Base-by-base conservation (phyloP, 1,140 invertebrate genomes). In the Dreissena polymorpha region DNA sequence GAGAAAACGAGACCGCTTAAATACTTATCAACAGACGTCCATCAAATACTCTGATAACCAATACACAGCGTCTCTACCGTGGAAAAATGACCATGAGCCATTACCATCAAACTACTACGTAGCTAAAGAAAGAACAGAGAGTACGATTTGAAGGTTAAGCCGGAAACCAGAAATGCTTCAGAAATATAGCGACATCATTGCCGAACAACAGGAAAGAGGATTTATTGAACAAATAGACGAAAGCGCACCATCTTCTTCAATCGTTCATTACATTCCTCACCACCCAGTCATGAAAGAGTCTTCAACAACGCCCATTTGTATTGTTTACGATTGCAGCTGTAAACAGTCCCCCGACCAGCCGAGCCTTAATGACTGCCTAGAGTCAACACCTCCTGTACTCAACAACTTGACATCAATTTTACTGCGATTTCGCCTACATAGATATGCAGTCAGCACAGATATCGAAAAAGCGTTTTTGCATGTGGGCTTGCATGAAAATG, bases 41-140 rank as follows among this genome's bases (percentile, higher is more conserved):
- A 83, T 71, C 10, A 55, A 68, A 23, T 68, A 83, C 18, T 77
- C 72, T 23, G 65, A 25, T n/a, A 75, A 83, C 49, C 70, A 73
- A 18, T 51, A 73, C 39, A 39, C 21, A 18, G 70, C 50, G 18
- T 51, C 49, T n/a, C 53, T 73, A 39, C 70, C 70, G 39, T 39
- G 39, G 39, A 39, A 39, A 39, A 39, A 39, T 8, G 39, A 39
- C 2, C 39, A 39, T 39, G 39, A 39, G 39, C 39, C 39, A 8
- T 39, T 39, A 39, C 39, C 39, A 39, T 39, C 39, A 2, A 39
- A 39, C 39, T 39, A 39, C 39, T 39, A 39, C 39, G 39, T 39
- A 39, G 39, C 39, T 39, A 39, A 39, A 39, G 39, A 8, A 5
- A 39, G 39, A 39, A 39, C 39, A 8, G 39, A 39, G 39, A 39